A percentile compares a stretch with the other conserved stretches of the same genome.
phyloP scores from a whole-genome alignment of 1,140 invertebrate genomes.

The Philopotamus ludificatus region DNA sequence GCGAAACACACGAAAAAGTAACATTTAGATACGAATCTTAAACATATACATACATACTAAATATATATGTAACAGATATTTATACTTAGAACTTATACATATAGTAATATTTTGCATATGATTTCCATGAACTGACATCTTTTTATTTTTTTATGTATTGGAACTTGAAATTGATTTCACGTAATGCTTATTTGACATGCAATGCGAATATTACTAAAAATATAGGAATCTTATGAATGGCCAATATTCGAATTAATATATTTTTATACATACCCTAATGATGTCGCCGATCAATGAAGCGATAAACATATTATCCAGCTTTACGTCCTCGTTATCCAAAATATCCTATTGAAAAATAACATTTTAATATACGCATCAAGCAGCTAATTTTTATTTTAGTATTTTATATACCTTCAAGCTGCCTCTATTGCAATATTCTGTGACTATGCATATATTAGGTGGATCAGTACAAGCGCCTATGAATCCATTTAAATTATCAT shows the following conservation, averaged over 20 bases:
- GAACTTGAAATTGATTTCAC: too few species aligned
- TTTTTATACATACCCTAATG: constrained; percentile 76
- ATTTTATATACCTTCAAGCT: constrained; percentile 74
- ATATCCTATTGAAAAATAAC: constrained; percentile 68
- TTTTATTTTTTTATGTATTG: too few species aligned
- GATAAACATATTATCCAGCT: constrained; percentile 89
- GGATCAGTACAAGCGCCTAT: constrained; percentile 92
- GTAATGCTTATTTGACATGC: too few species aligned
- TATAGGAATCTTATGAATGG: too few species aligned
- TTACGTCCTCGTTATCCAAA: constrained; percentile 85
- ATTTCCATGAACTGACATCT: too few species aligned
- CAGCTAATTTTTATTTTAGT: not conserved
- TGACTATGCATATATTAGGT: constrained; percentile 84
- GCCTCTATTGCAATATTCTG: constrained; percentile 87
- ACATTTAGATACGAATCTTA: too few species aligned
- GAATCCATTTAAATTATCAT: constrained; percentile 90
- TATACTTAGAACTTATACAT: too few species aligned
- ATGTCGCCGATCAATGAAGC: constrained; percentile 86
- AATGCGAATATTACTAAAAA: too few species aligned
- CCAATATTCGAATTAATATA: not conserved
- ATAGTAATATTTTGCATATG: too few species aligned
- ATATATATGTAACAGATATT: too few species aligned
- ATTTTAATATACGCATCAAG: not conserved
- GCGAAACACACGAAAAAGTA: too few species aligned
- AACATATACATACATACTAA: too few species aligned